phyloP scores from a whole-genome alignment of 2,888 invertebrate genomes.

The Lamellibrachia columna region DNA sequence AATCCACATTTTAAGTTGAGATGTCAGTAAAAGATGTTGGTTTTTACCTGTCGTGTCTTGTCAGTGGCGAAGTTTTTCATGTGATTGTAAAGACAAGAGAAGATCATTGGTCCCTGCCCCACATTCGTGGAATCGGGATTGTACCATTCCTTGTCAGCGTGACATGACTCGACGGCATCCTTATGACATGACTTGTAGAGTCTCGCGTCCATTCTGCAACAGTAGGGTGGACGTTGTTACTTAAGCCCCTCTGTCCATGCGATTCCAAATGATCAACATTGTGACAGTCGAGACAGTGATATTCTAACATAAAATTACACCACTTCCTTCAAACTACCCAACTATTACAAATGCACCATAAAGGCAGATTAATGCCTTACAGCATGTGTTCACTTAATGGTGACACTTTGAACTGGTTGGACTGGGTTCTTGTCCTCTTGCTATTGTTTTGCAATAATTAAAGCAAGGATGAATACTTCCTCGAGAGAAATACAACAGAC shows the following conservation, averaged over 20 bases:
- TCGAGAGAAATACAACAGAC: too few relatives aligned
- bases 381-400: too few relatives aligned
- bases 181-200: slow-evolving; percentile 87
- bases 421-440: too few relatives aligned
- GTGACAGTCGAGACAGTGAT: background rate
- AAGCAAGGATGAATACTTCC: too few relatives aligned
- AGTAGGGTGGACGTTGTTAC: background rate
- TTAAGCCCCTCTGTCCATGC: background rate
- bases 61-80: slow-evolving; percentile 41
- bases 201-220: slow-evolving; percentile 54
- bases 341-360: background rate
- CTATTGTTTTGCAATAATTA: too few relatives aligned
- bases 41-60: slow-evolving; percentile 39
- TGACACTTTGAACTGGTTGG: too few relatives aligned
- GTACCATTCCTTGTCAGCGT: slow-evolving; percentile 81
- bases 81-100: slow-evolving; percentile 87
- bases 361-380: background rate
- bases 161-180: slow-evolving; percentile 85
- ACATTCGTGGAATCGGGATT: slow-evolving; percentile 67
- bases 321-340: background rate
- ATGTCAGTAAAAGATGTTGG: background rate
- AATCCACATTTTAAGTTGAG: too few relatives aligned
- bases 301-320: slow-evolving; percentile 8
- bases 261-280: background rate
- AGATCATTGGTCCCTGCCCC: slow-evolving; percentile 83